Base-by-base conservation (phyloP, 1,140 invertebrate genomes). In the Elymnias hypermnestra region DNA sequence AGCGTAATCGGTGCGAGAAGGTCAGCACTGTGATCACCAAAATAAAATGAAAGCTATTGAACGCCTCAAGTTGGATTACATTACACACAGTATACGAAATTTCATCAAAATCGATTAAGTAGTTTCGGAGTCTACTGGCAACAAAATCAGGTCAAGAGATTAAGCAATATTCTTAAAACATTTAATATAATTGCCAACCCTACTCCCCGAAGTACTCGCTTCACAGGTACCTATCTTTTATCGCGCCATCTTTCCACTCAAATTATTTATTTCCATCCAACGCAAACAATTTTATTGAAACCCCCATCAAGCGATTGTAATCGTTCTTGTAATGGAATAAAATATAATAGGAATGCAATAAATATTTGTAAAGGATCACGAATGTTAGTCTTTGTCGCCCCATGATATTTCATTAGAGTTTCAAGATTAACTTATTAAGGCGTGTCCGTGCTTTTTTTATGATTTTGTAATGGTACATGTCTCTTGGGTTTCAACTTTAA, bases 361-460 rank as follows among this genome's bases (percentile, higher is more conserved):
- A 46, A 25, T 35, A 5, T 55, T 57, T 41, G 36, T 43, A 52
- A 55, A 14, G 56, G 29, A 59, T 35, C 53, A 57, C 54, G 39
- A 49, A 39, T 51, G 52, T 48, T 43, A 44, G 50, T 58, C 61
- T 64, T 57, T 72, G 72, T 78, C 74, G 44, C 69, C 44, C 58
- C 58, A 65, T 73, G 72, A 78, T 74, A 68, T 78, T 78, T 78
- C 74, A 75, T 78, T 78, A 78, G 58, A 72, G 59, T 50, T 59
- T 53, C 39, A 33, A 68, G 74, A 78, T 78, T 73, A 78, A 78
- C 70, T 78, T 75, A 78, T 78, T 75, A 68, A 71, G 57, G 56
- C 41, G 48, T 41, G 44, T 53, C 33, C 44, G 36, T 47, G 53
- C 53, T 57, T 54, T 57, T 57, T 49, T 28, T 42, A 37, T 45